Evolutionary conservation across 2,888 invertebrate genomes (phyloP).

Genomic region (Zootermopsis nevadensis): DNA sequence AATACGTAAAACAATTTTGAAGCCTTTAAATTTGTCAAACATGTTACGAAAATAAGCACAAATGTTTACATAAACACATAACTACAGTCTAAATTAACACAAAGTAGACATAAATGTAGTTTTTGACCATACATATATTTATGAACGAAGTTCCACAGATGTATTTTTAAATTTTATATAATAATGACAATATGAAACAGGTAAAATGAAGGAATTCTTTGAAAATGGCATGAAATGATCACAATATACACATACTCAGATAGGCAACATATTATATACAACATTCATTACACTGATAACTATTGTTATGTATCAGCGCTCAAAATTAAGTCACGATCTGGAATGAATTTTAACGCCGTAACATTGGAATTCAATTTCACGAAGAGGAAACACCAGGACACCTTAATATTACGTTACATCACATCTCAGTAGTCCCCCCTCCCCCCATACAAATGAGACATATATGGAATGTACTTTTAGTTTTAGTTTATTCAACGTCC

Average conservation of each 20-base stretch:
- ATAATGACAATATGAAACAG: background rate
- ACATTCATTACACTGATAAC: background rate
- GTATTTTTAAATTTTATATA: background rate
- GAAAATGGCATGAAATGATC: background rate
- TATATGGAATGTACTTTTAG: background rate
- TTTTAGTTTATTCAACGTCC: background rate
- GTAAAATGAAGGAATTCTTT: background rate
- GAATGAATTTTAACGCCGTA: too few relatives aligned
- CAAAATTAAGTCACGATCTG: background rate
- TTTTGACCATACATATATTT: background rate
- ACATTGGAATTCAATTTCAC: too few relatives aligned
- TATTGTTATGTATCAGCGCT: background rate
- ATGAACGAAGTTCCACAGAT: background rate
- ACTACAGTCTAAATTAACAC: too few relatives aligned
- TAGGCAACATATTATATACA: background rate
- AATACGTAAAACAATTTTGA: too few relatives aligned
- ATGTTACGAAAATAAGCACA: background rate
- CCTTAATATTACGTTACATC: background rate
- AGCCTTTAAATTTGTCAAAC: background rate
- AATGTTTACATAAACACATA: too few relatives aligned
- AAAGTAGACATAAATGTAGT: too few relatives aligned
- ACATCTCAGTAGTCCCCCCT: too few relatives aligned
- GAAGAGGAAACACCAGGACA: background rate
- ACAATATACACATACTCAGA: background rate
- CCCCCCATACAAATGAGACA: background rate